Evolutionary conservation across 2,888 invertebrate genomes (phyloP).

Genomic region (Leucophora obtusa): DNA sequence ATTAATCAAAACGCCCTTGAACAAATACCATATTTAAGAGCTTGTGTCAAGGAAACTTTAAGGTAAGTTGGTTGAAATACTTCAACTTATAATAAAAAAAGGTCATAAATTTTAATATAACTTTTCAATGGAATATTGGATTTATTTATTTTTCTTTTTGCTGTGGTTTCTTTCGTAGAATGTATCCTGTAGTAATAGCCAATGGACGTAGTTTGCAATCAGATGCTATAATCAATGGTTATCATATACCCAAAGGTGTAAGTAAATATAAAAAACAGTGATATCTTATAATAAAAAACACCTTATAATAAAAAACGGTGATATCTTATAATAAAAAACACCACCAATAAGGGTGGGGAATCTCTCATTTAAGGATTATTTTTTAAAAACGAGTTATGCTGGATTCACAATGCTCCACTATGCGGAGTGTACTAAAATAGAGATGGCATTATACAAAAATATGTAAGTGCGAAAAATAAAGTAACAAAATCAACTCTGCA

Average conservation of each 20-base stretch:
- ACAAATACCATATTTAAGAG: slow-evolving; percentile 84
- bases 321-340: not conserved
- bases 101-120: slow-evolving; percentile 9
- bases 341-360: no score
- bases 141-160: not conserved
- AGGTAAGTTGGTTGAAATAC: slow-evolving; percentile 79
- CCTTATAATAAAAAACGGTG: no score
- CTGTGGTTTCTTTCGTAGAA: slow-evolving; percentile 78
- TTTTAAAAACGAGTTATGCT: no score
- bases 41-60: slow-evolving; percentile 88
- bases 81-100: not conserved
- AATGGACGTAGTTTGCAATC: slow-evolving; percentile 88
- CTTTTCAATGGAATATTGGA: not conserved
- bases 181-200: slow-evolving; percentile 90
- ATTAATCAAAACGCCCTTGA: slow-evolving; percentile 83
- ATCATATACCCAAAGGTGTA: slow-evolving; percentile 90
- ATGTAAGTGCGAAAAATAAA: no score
- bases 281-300: not conserved
- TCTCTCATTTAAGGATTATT: no score
- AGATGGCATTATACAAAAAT: no score
- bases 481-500: no score
- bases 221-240: slow-evolving; percentile 87
- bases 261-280: slow-evolving; percentile 69
- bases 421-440: no score
- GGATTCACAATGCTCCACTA: no score